A percentile compares a stretch with the other conserved stretches of the same genome.
These are phyloP conservation scores for Condylura cristata DNA, from an alignment of 2,113 vertebrate species.

Conservation along the genomic window DNA sequence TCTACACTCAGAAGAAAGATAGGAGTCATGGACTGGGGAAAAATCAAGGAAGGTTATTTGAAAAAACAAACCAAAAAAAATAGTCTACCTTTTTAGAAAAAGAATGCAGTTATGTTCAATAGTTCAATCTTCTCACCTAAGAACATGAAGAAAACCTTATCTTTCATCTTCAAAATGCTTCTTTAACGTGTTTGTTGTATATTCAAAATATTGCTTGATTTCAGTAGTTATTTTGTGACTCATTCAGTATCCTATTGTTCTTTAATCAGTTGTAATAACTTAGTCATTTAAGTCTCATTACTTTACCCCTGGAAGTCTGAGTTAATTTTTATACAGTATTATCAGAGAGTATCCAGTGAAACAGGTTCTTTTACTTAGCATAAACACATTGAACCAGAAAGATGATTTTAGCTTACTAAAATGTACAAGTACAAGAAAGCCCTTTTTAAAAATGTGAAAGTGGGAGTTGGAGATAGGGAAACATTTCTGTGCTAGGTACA, in stretches of 20 bases:
- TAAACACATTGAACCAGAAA: neutral
- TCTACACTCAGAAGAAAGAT: neutral
- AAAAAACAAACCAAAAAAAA: neutral
- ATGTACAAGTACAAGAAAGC: neutral
- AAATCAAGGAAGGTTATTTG: neutral
- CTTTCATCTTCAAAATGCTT: conserved; percentile 8
- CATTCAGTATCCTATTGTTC: neutral
- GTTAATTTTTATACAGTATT: neutral
- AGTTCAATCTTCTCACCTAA: neutral
- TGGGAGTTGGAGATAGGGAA: neutral
- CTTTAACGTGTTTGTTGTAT: neutral
- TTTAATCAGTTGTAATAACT: neutral
- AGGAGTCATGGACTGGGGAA: neutral
- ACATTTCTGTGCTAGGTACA: neutral
- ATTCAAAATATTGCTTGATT: conserved; percentile 8
- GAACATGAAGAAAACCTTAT: conserved; percentile 37
- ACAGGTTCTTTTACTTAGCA: neutral
- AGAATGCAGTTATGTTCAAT: neutral
- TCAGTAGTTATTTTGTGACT: conserved; percentile 15
- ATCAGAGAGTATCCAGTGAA: neutral
- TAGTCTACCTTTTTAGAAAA: neutral
- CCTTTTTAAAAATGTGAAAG: conserved; percentile 2
- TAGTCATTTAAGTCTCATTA: neutral
- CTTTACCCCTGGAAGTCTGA: neutral
- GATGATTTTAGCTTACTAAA: neutral